Conservation (phyloP, 2,113 vertebrate genomes). For the Oxyura jamaicensis region DNA sequence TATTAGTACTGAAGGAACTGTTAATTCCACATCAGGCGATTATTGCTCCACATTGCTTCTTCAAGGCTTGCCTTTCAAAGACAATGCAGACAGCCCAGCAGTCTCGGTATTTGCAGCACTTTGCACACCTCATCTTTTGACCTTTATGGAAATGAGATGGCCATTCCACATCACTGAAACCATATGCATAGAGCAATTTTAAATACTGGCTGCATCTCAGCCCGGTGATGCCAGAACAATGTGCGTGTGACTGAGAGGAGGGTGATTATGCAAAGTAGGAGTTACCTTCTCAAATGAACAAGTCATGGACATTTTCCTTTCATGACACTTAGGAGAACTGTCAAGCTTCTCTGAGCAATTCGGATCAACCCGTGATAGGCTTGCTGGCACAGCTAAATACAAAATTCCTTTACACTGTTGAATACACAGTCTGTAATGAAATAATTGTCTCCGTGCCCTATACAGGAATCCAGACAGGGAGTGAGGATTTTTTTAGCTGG, state of each 20-base stretch:
- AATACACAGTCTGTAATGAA: not conserved
- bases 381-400: not conserved
- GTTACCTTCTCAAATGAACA: slow-evolving; percentile 9
- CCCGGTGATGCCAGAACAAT: slow-evolving; percentile 11
- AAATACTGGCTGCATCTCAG: not conserved
- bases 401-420: not conserved
- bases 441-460: not conserved
- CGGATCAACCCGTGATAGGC: not conserved
- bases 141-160: slow-evolving; percentile 11
- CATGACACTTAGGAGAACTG: slow-evolving; percentile 2
- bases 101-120: not conserved
- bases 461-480: not conserved
- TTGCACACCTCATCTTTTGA: slow-evolving; percentile 1
- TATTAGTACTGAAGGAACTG: not conserved
- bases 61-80: not conserved
- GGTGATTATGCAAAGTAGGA: slow-evolving; percentile 23
- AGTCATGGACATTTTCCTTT: not conserved
- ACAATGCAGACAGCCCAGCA: not conserved
- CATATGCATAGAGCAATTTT: not conserved
- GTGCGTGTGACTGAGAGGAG: not conserved
- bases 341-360: not conserved
- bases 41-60: not conserved
- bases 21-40: not conserved
- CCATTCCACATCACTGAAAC: slow-evolving; percentile 13
- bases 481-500: not conserved